Evolutionary conservation across 2,113 vertebrate species (phyloP).

Genomic region (Lophura nycthemera): DNA sequence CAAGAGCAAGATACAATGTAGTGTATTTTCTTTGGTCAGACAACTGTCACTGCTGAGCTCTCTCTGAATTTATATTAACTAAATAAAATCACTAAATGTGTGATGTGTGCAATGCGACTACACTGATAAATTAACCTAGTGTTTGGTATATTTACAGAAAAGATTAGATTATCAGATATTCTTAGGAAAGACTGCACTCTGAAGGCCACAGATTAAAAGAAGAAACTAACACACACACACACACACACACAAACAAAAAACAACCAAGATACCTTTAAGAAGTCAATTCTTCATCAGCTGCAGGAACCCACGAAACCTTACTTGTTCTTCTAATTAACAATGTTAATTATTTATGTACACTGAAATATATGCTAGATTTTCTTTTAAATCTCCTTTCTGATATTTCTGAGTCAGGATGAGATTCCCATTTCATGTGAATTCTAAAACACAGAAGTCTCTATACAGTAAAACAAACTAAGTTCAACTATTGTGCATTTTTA

Average conservation of each 20-base stretch:
- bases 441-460: neutral
- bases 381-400: neutral
- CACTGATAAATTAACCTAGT: neutral
- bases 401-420: neutral
- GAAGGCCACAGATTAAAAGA: neutral
- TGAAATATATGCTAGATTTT: neutral
- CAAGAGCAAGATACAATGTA: neutral
- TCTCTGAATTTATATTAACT: neutral
- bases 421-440: neutral
- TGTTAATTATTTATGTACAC: neutral
- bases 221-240: neutral
- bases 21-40: neutral
- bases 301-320: neutral
- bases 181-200: neutral
- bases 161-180: neutral
- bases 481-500: conserved; percentile 71
- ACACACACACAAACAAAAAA: neutral
- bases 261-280: neutral
- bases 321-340: neutral
- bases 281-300: neutral
- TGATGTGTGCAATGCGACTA: neutral
- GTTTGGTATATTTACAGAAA: neutral
- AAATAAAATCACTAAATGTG: neutral
- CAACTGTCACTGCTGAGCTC: neutral
- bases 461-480: neutral